These are phyloP conservation scores for Acipenser ruthenus DNA, from an alignment of 2,797 vertebrate species.

Conservation along the genomic window DNA sequence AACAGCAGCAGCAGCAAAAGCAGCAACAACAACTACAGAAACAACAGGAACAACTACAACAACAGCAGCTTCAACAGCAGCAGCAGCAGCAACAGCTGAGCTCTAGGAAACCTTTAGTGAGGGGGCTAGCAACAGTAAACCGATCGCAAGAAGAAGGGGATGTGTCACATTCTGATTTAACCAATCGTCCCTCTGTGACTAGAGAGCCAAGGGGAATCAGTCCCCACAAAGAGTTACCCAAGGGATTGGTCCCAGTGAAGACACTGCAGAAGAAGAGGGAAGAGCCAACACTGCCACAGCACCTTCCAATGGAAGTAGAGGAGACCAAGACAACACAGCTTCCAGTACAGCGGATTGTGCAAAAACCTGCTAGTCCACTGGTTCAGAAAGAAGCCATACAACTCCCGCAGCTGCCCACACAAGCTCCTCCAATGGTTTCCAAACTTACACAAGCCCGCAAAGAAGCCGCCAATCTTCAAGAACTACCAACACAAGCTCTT, in stretches of 20 bases:
- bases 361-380: constrained; percentile 59
- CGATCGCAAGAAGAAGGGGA: constrained; percentile 38
- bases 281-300: constrained; percentile 38
- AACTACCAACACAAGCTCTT: constrained; percentile 30
- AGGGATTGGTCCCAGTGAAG: constrained; percentile 45
- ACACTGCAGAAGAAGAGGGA: constrained; percentile 16
- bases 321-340: constrained; percentile 49
- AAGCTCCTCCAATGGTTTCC: constrained; percentile 36
- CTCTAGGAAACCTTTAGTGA: constrained; percentile 30
- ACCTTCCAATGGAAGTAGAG: constrained; percentile 37
- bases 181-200: constrained; percentile 48
- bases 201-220: constrained; percentile 46
- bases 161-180: constrained; percentile 57
- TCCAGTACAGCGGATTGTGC: constrained; percentile 51
- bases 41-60: constrained; percentile 16
- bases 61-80: constrained; percentile 22
- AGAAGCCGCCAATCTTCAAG: constrained; percentile 37
- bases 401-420: constrained; percentile 37
- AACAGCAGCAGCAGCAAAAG: background rate
- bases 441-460: constrained; percentile 29
- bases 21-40: background rate
- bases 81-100: constrained; percentile 45
- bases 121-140: constrained; percentile 27
- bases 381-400: constrained; percentile 42
- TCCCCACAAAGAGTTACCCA: constrained; percentile 48